These are phyloP conservation scores for Oceanites oceanicus DNA, from an alignment of 2,113 vertebrate species.

Conservation along the genomic window DNA sequence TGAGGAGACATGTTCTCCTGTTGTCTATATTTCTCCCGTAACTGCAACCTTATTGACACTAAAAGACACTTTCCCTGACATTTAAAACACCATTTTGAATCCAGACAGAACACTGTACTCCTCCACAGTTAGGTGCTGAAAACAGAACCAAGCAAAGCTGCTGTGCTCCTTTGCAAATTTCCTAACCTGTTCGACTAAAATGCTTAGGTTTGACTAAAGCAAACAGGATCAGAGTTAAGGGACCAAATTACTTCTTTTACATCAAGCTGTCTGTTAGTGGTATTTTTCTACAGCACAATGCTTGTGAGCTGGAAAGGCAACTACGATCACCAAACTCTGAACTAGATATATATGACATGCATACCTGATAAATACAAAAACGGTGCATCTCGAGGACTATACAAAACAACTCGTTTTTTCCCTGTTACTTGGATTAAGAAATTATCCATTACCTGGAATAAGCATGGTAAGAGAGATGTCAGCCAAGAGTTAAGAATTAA, in stretches of 20 bases:
- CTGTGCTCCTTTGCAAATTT: background rate
- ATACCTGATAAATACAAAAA: conserved; percentile 93
- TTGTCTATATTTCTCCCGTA: background rate
- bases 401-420: conserved; percentile 86
- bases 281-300: background rate
- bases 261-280: background rate
- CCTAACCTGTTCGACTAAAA: background rate
- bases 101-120: background rate
- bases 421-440: conserved; percentile 94
- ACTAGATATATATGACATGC: background rate
- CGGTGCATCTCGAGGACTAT: conserved; percentile 88
- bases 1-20: background rate
- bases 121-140: background rate
- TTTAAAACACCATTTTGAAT: background rate
- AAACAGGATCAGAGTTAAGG: background rate
- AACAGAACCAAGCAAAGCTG: background rate
- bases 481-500: background rate
- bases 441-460: conserved; percentile 94
- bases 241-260: background rate
- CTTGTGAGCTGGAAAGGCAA: background rate
- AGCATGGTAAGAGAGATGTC: background rate
- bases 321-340: background rate
- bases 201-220: background rate
- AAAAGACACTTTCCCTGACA: background rate
- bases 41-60: background rate